Conservation (phyloP, 2,113 vertebrate species). For the Eulacestoma nigropectus region DNA sequence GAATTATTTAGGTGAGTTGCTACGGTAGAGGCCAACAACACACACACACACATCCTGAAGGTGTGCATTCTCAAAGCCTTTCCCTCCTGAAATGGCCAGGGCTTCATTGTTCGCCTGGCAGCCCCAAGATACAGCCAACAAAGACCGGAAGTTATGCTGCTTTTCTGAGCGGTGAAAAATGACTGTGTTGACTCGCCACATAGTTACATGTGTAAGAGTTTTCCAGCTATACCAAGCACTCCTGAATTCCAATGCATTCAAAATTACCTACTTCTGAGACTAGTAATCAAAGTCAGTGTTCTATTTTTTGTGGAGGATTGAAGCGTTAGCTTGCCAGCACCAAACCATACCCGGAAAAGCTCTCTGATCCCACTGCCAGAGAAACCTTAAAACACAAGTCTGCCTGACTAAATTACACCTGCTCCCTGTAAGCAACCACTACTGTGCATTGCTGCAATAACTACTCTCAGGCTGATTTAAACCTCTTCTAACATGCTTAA, state of each 20-base stretch:
- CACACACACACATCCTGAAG: slow-evolving; percentile 31
- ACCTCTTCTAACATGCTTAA: not conserved
- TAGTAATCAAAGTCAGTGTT: not conserved
- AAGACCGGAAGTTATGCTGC: slow-evolving; percentile 38
- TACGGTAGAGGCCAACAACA: not conserved
- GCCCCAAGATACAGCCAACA: slow-evolving; percentile 12
- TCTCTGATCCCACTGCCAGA: not conserved
- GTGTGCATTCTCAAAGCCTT: not conserved
- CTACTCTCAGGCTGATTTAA: not conserved
- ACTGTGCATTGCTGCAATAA: not conserved
- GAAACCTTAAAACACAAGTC: not conserved
- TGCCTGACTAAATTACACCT: slow-evolving; percentile 15
- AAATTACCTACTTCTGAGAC: not conserved
- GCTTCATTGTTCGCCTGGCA: not conserved
- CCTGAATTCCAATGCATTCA: not conserved
- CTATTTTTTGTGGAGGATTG: not conserved
- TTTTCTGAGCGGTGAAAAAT: slow-evolving; percentile 22
- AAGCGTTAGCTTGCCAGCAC: not conserved
- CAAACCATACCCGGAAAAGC: not conserved
- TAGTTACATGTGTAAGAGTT: not conserved
- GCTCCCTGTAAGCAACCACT: not conserved
- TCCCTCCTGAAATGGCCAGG: not conserved
- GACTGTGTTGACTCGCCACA: not conserved
- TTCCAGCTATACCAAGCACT: not conserved
- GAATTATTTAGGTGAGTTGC: slow-evolving; percentile 5